Evolutionary conservation across 2,113 vertebrate genomes (phyloP).

Genomic region (Monopterus albus): DNA sequence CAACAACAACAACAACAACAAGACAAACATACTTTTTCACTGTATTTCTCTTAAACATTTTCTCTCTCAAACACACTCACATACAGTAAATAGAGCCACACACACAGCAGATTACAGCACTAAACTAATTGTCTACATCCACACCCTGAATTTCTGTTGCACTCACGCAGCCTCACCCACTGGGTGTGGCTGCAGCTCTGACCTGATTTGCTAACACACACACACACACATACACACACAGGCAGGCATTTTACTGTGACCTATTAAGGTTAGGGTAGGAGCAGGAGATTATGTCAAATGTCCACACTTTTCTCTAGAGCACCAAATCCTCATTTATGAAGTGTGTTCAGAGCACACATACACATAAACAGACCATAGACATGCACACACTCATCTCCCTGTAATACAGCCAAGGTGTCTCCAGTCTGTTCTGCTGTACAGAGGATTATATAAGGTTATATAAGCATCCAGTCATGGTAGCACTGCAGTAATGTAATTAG

Average conservation of each 20-base stretch:
- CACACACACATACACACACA: constrained; percentile 10
- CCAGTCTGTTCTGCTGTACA: constrained; percentile 26
- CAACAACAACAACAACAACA: constrained; percentile 29
- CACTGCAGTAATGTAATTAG: constrained; percentile 72
- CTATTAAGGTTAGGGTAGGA: no score
- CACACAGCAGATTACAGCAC: constrained; percentile 42
- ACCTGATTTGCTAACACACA: constrained; percentile 47
- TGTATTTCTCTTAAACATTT: constrained; percentile 12
- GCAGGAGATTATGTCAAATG: no score
- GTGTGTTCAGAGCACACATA: not conserved
- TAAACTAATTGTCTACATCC: constrained; percentile 44
- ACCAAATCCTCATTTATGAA: constrained; percentile 1
- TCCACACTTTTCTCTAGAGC: constrained; percentile 1
- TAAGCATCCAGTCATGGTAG: constrained; percentile 67
- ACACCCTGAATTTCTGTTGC: constrained; percentile 66
- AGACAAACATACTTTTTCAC: not conserved
- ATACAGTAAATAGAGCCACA: not conserved
- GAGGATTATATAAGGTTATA: constrained; percentile 62
- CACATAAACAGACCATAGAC: not conserved
- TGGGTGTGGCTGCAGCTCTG: constrained; percentile 59
- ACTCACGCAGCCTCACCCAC: constrained; percentile 52
- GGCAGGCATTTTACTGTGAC: no score
- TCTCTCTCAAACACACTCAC: not conserved
- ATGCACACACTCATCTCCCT: constrained; percentile 23
- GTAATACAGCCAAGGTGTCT: constrained; percentile 31